Evolutionary conservation across 2,797 vertebrate genomes (phyloP).

Genomic region (Rachycentron canadum): DNA sequence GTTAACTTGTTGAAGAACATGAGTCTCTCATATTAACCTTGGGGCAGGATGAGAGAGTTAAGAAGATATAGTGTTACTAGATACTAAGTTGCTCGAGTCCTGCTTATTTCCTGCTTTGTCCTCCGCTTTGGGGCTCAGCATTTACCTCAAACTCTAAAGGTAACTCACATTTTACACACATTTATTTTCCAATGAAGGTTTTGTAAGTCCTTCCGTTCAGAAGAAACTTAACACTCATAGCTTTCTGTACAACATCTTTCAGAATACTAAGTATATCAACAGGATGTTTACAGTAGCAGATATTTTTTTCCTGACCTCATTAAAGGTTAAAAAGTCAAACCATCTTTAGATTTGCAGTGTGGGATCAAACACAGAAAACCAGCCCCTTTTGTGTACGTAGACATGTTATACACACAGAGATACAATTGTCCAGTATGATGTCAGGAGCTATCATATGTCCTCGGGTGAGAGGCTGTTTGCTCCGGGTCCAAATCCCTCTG

Average conservation of each 20-base stretch:
- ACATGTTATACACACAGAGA: neutral
- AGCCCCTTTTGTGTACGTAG: slow-evolving; percentile 4
- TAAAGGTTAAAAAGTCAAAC: neutral
- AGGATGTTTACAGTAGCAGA: neutral
- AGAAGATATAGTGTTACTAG: neutral
- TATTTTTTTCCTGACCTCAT: neutral
- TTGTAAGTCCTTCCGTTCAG: neutral
- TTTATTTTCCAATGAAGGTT: neutral
- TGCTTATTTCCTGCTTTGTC: neutral
- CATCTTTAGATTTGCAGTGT: neutral
- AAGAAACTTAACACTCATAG: neutral
- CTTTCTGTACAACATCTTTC: neutral
- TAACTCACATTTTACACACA: too few species aligned
- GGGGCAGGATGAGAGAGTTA: slow-evolving; percentile 1
- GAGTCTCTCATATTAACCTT: slow-evolving; percentile 10
- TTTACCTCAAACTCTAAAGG: neutral
- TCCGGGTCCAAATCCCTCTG: slow-evolving; percentile 68
- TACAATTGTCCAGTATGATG: slow-evolving; percentile 58
- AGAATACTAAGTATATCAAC: neutral
- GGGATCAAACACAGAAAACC: neutral
- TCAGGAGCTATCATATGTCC: slow-evolving; percentile 70
- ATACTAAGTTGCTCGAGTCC: neutral
- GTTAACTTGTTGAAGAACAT: slow-evolving; percentile 25
- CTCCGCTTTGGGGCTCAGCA: neutral
- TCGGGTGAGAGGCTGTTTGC: slow-evolving; percentile 41